These are phyloP conservation scores for Cuculus canorus DNA, from an alignment of 2,797 vertebrate species.

Conservation along the genomic window DNA sequence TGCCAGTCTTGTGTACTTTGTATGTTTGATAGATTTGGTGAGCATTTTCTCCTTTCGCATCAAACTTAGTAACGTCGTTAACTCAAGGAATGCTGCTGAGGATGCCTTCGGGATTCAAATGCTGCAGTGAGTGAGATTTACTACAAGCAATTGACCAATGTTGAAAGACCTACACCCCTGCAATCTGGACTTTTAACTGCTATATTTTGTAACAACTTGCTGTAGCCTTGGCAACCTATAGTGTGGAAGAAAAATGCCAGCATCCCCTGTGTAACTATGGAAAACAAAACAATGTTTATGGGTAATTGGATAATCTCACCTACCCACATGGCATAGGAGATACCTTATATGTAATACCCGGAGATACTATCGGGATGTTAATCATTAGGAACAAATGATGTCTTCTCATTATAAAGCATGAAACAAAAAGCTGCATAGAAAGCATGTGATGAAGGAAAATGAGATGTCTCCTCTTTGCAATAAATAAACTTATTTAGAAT, in stretches of 20 bases:
- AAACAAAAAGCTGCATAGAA: background rate
- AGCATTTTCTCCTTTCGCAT: background rate
- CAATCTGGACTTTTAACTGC: background rate
- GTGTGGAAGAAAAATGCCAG: background rate
- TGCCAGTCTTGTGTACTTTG: background rate
- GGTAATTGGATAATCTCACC: background rate
- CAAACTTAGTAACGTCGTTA: background rate
- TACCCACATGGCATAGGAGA: background rate
- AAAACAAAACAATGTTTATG: background rate
- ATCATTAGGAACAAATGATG: background rate
- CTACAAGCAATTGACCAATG: background rate
- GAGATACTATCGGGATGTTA: background rate
- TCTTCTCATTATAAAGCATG: background rate
- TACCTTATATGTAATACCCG: background rate
- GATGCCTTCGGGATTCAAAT: background rate
- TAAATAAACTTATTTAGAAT: background rate
- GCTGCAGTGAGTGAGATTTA: background rate
- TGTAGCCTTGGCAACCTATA: constrained; percentile 9
- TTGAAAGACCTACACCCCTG: background rate
- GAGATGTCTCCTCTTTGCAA: background rate
- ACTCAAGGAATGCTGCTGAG: background rate
- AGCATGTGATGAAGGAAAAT: background rate
- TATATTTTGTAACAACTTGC: background rate
- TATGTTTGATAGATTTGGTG: background rate
- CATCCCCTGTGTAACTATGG: background rate